Evolutionary conservation across 2,888 invertebrate species (phyloP).

Genomic region (Ceraclea dissimilis): DNA sequence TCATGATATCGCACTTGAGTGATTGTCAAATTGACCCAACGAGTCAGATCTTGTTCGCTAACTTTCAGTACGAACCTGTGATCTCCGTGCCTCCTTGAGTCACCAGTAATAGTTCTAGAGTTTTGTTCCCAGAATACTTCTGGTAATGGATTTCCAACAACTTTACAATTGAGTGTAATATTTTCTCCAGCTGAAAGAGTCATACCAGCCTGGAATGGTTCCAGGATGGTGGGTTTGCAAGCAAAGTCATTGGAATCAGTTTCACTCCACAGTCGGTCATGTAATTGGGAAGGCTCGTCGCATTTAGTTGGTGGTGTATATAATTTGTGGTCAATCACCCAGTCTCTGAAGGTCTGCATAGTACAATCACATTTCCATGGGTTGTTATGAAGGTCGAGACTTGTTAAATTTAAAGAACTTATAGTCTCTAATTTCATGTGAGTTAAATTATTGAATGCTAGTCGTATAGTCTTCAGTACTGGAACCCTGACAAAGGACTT

Average conservation of each 20-base stretch:
- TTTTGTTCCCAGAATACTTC: slow-evolving; percentile 68
- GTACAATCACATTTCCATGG: slow-evolving; percentile 87
- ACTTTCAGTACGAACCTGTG: slow-evolving; percentile 44
- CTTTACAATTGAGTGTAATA: slow-evolving; percentile 66
- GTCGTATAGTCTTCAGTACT: slow-evolving; percentile 57
- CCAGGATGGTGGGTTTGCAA: slow-evolving; percentile 68
- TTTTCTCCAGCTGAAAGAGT: slow-evolving; percentile 57
- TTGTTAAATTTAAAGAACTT: slow-evolving; percentile 56
- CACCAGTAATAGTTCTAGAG: slow-evolving; percentile 51
- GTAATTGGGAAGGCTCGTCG: slow-evolving; percentile 58
- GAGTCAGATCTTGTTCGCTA: slow-evolving; percentile 40
- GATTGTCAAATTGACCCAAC: slow-evolving; percentile 65
- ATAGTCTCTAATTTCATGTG: slow-evolving; percentile 59
- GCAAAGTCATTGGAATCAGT: slow-evolving; percentile 68
- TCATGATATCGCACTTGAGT: slow-evolving; percentile 55
- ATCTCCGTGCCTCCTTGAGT: slow-evolving; percentile 43
- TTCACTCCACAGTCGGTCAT: slow-evolving; percentile 66
- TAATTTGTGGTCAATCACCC: slow-evolving; percentile 63
- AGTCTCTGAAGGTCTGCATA: slow-evolving; percentile 70
- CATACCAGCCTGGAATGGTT: slow-evolving; percentile 51
- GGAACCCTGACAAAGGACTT: slow-evolving; percentile 65
- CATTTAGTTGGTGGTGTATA: slow-evolving; percentile 71
- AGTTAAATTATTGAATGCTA: slow-evolving; percentile 69
- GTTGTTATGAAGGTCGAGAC: slow-evolving; percentile 70
- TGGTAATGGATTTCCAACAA: slow-evolving; percentile 68